Evolutionary conservation across 2,888 invertebrate genomes (phyloP).

Genomic region (Aleiodes testaceus): DNA sequence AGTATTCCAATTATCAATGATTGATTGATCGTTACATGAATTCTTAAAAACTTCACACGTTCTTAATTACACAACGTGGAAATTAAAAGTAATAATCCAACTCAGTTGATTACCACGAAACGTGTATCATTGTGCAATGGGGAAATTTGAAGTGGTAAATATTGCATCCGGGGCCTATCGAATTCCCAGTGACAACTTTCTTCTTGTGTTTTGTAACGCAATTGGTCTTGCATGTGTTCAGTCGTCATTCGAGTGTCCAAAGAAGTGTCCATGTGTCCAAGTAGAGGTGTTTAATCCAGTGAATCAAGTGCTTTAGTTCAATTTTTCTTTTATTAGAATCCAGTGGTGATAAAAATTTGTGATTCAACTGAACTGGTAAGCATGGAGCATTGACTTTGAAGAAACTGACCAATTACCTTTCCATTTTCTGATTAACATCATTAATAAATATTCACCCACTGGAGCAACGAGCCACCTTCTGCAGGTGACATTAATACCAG

Average conservation of each 20-base stretch:
- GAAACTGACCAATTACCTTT: conserved; percentile 25
- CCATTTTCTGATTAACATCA: conserved; percentile 5
- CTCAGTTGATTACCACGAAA: conserved; percentile 41
- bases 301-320: background rate
- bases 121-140: conserved; percentile 26
- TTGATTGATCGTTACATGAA: conserved; percentile 44
- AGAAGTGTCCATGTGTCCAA: background rate
- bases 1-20: conserved; percentile 17
- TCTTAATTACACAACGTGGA: conserved; percentile 44
- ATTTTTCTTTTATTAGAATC: background rate
- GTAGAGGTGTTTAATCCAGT: background rate
- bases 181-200: conserved; percentile 61
- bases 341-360: too few relatives aligned
- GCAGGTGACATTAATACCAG: background rate
- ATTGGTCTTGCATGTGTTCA: conserved; percentile 1
- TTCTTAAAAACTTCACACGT: conserved; percentile 13
- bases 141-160: background rate
- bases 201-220: conserved; percentile 39
- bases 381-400: conserved; percentile 33
- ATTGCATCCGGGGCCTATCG: conserved; percentile 34
- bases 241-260: conserved; percentile 13
- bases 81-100: conserved; percentile 3
- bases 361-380: conserved; percentile 11
- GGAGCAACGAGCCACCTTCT: background rate
- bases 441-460: conserved; percentile 14